phyloP scores from a whole-genome alignment of 2,113 vertebrate genomes.

The Sitta europaea region DNA sequence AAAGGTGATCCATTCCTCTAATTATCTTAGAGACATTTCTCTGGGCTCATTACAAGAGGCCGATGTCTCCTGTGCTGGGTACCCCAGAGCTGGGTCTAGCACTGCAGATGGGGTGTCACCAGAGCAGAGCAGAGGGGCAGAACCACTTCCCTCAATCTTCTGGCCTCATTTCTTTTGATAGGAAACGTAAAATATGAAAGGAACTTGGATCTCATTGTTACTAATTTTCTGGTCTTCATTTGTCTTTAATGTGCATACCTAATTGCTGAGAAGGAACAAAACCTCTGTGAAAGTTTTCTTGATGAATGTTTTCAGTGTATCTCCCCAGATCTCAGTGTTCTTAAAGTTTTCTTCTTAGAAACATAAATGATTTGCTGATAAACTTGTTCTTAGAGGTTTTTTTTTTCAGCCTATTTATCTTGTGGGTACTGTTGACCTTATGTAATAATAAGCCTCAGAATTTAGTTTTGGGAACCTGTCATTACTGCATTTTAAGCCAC shows the following conservation, averaged over 20 bases:
- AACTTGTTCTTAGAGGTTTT: background rate
- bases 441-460: background rate
- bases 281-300: background rate
- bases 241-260: background rate
- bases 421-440: background rate
- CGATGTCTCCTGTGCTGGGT: background rate
- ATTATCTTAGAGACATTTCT: background rate
- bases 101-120: background rate
- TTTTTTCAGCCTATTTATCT: background rate
- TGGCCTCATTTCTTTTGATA: background rate
- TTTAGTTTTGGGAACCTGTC: background rate
- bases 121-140: background rate
- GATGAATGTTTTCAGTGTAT: background rate
- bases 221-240: background rate
- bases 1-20: background rate
- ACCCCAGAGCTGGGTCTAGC: background rate
- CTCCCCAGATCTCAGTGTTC: background rate
- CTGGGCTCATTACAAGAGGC: background rate
- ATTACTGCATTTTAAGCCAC: background rate
- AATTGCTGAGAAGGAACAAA: background rate
- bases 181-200: background rate
- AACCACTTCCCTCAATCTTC: background rate
- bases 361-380: background rate
- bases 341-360: background rate
- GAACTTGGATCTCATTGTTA: background rate